Percentiles rank a stretch among this genome's conserved stretches.
These are phyloP conservation scores for Cephus rjabovi DNA, from an alignment of 2,888 invertebrate genomes.

Conservation along the genomic window DNA sequence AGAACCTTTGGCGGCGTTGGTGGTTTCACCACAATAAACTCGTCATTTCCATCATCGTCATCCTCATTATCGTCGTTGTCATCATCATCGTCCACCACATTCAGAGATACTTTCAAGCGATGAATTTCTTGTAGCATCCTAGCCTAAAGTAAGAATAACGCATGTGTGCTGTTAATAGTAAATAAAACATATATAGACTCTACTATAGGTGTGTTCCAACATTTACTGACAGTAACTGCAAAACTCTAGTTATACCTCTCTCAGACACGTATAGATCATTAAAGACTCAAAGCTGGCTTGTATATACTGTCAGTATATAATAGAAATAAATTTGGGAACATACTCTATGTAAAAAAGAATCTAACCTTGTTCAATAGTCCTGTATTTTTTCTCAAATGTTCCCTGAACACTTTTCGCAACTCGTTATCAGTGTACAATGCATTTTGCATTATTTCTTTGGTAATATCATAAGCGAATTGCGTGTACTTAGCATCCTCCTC, in stretches of 20 bases:
- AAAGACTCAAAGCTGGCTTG: no score
- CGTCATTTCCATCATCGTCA: slow-evolving; percentile 5
- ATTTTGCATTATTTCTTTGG: slow-evolving; percentile 70
- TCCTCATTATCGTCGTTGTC: slow-evolving; percentile 47
- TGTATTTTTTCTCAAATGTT: slow-evolving; percentile 68
- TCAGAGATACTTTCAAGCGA: slow-evolving; percentile 64
- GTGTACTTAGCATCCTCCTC: slow-evolving; percentile 59
- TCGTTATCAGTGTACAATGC: slow-evolving; percentile 69
- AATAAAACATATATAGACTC: not conserved
- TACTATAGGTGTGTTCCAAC: not conserved
- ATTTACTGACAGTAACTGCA: no score
- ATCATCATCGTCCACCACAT: slow-evolving; percentile 57
- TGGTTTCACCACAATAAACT: slow-evolving; percentile 41
- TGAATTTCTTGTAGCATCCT: slow-evolving; percentile 66
- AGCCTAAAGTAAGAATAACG: slow-evolving; percentile 45
- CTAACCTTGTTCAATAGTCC: slow-evolving; percentile 66
- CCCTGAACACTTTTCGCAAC: slow-evolving; percentile 68
- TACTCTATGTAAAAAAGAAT: not conserved
- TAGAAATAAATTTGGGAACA: no score
- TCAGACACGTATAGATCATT: not conserved
- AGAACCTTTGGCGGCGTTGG: slow-evolving; percentile 51
- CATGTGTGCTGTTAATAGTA: not conserved
- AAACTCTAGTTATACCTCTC: no score
- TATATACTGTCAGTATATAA: no score
- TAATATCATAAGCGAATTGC: slow-evolving; percentile 68